Evolutionary conservation across 2,888 invertebrate genomes (phyloP).

Genomic region (Spisula solida): DNA sequence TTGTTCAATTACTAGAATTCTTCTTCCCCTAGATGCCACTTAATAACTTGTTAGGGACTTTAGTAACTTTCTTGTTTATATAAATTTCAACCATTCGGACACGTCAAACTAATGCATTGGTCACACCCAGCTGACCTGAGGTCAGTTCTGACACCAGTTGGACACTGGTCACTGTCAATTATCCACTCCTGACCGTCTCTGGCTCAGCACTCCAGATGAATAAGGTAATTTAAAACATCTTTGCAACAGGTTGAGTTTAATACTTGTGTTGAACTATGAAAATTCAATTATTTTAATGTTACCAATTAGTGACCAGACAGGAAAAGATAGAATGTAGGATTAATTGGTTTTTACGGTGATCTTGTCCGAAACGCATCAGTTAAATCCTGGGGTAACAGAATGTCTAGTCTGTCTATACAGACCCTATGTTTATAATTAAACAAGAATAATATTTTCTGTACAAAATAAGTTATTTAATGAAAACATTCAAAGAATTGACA

Average conservation of each 20-base stretch:
- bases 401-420: too few relatives aligned
- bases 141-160: slow-evolving; percentile 59
- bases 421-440: too few relatives aligned
- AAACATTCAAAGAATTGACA: too few relatives aligned
- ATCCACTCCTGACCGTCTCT: not conserved
- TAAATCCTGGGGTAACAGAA: too few relatives aligned
- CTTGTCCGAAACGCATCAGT: not conserved
- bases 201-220: slow-evolving; percentile 32
- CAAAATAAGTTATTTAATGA: too few relatives aligned
- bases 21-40: not conserved
- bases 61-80: not conserved
- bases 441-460: too few relatives aligned
- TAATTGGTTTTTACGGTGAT: not conserved
- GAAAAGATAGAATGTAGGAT: not conserved
- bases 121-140: slow-evolving; percentile 60
- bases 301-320: not conserved
- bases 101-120: slow-evolving; percentile 67
- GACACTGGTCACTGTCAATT: slow-evolving; percentile 41
- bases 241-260: slow-evolving; percentile 39
- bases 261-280: slow-evolving; percentile 12
- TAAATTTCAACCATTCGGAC: slow-evolving; percentile 39
- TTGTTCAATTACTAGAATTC: not conserved
- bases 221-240: slow-evolving; percentile 36
- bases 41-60: slow-evolving; percentile 5
- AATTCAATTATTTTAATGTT: slow-evolving; percentile 21